These are phyloP conservation scores for Pseudochirops corinnae DNA, from an alignment of 2,797 vertebrate genomes.

Conservation along the genomic window DNA sequence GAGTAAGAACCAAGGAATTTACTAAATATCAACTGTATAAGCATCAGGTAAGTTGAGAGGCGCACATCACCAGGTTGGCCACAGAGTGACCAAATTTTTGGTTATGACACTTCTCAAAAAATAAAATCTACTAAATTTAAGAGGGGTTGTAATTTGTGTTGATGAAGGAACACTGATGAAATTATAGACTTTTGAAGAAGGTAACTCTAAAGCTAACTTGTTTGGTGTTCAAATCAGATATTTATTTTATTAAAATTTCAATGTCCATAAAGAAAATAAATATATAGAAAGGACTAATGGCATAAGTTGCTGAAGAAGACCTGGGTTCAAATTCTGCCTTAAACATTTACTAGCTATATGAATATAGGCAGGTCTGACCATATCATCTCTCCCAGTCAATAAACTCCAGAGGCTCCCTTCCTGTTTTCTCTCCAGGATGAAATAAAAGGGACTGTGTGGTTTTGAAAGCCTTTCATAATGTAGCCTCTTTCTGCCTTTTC, in stretches of 20 bases:
- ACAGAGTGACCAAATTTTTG: background rate
- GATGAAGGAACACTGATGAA: background rate
- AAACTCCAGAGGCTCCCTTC: background rate
- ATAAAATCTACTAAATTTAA: background rate
- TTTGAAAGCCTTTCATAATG: background rate
- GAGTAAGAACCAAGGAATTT: background rate
- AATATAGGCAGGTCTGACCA: background rate
- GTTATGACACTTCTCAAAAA: background rate
- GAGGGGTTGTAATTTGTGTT: background rate
- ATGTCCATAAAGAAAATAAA: background rate
- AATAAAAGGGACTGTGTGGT: background rate
- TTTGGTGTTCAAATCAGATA: background rate
- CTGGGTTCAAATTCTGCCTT: background rate
- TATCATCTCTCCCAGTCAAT: background rate
- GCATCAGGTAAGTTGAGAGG: background rate
- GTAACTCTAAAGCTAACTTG: background rate
- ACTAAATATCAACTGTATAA: background rate
- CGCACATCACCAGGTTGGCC: background rate
- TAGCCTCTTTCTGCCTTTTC: background rate
- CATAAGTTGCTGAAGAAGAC: background rate
- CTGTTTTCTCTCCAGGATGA: background rate
- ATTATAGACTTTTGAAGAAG: background rate
- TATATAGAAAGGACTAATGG: background rate
- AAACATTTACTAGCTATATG: background rate
- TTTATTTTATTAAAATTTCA: background rate